Evolutionary conservation across 1,140 invertebrate genomes (phyloP), one percentile per base, ranked within the genome.

Genomic region (Eumaeus atala): DNA sequence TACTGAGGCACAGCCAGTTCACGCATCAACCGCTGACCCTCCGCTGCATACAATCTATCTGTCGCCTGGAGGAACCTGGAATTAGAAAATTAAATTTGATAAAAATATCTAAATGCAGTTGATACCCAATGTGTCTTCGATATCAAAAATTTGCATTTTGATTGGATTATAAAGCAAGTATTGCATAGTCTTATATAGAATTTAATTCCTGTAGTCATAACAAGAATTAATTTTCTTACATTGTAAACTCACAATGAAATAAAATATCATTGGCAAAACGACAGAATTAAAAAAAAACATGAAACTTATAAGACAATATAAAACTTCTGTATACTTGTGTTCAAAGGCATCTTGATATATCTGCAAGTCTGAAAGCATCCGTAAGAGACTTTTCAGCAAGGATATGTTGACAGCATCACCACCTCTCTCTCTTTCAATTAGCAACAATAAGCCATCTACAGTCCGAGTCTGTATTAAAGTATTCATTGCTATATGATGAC

Each of bases 361-460:
- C 89, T 98, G 95, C 55, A 99, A 87, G 88, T 99, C 98, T 47
- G 96, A 97, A 14, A 99, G 90, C 98, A 99, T 99, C 67, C 98
- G 89, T 16, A 99, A 90, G 12, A 99, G 88, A 62, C 95, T 98
- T 83, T 99, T 99, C 6, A 99, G 90, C 58, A 99, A 88, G 2
- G 94, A 95, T 58, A 97, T 90, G 87, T 99, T 97, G 0, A 99
- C 96, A 18, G 95, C 92, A 72, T 98, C 96, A 4, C 97, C 97
- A 69, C 94, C 94, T 12, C 98, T 89, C 81, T 99, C 98, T 67
- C 95, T 93, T 78, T 98, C 96, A 53, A 99, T 99, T 0, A 99
- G 88, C 89, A 95, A 91, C 11, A 99, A 88, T 34, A 99, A 87
- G 11, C 97, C 97, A 77, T 98, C 96, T n/a, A 99, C 96, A 11